Conservation (phyloP, 2,888 invertebrate species). For the Pantelozetes paolii region DNA sequence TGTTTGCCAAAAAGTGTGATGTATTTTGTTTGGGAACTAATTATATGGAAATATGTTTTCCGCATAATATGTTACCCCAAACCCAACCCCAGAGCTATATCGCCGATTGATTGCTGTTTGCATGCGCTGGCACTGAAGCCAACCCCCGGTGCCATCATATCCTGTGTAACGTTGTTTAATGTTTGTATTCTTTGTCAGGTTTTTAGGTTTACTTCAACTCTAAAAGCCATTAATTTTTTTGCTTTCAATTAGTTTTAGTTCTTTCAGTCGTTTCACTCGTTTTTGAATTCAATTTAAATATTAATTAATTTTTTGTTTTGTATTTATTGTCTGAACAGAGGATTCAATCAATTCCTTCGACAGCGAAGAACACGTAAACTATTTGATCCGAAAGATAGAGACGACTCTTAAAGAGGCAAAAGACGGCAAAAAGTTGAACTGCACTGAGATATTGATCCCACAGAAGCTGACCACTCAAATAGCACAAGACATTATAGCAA, state of each 20-base stretch:
- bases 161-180: too few species aligned
- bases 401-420: conserved; percentile 74
- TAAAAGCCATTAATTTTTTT: too few species aligned
- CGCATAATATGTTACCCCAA: not conserved
- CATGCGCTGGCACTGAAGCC: too few species aligned
- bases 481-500: conserved; percentile 70
- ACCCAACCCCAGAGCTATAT: not conserved
- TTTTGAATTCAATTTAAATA: not conserved
- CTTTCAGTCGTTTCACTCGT: too few species aligned
- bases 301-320: conserved; percentile 24
- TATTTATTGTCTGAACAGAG: not conserved
- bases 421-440: conserved; percentile 66
- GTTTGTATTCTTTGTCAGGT: too few species aligned
- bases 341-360: conserved; percentile 13
- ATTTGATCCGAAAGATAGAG: conserved; percentile 69
- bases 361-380: conserved; percentile 30
- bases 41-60: not conserved
- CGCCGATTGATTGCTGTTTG: too few species aligned
- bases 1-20: not conserved
- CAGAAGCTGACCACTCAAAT: conserved; percentile 73
- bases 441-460: conserved; percentile 79
- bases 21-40: not conserved
- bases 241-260: too few species aligned
- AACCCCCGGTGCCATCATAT: too few species aligned
- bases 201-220: too few species aligned